Percentiles rank a stretch among this genome's conserved stretches.
phyloP scores from a whole-genome alignment of 2,113 vertebrate species.

The Nerophis lumbriciformis region DNA sequence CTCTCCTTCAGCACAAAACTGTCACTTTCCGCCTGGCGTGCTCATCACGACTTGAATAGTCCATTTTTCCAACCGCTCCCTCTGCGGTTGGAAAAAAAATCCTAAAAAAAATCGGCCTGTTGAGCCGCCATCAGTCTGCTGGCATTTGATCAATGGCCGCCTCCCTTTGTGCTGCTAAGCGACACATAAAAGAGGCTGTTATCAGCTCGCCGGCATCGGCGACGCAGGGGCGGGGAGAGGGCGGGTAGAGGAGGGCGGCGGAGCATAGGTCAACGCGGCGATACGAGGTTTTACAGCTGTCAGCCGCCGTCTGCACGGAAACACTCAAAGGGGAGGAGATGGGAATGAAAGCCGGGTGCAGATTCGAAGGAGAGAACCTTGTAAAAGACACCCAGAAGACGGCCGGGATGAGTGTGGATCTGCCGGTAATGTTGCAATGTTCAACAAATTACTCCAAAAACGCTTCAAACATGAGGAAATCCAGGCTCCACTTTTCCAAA shows the following conservation, averaged over 20 bases:
- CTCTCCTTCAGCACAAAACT: conserved; percentile 20
- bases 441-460: too few species aligned
- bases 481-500: too few species aligned
- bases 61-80: conserved; percentile 33
- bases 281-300: conserved; percentile 72
- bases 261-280: conserved; percentile 62
- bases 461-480: too few species aligned
- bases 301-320: conserved; percentile 51
- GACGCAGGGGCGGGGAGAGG: conserved; percentile 17
- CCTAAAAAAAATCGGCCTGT: conserved; percentile 47
- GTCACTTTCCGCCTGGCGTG: conserved; percentile 35
- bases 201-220: conserved; percentile 70
- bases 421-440: too few species aligned
- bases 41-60: conserved; percentile 32
- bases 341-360: conserved; percentile 32
- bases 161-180: conserved; percentile 75
- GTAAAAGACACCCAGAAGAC: conserved; percentile 15
- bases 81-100: conserved; percentile 41
- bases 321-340: conserved; percentile 15
- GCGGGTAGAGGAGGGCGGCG: conserved; percentile 29
- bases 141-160: conserved; percentile 75
- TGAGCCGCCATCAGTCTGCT: conserved; percentile 71
- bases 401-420: too few species aligned
- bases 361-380: conserved; percentile 37
- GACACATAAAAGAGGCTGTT: conserved; percentile 74